Base-by-base conservation (phyloP, 2,113 vertebrate species). In the Tricholaema leucomelas region DNA sequence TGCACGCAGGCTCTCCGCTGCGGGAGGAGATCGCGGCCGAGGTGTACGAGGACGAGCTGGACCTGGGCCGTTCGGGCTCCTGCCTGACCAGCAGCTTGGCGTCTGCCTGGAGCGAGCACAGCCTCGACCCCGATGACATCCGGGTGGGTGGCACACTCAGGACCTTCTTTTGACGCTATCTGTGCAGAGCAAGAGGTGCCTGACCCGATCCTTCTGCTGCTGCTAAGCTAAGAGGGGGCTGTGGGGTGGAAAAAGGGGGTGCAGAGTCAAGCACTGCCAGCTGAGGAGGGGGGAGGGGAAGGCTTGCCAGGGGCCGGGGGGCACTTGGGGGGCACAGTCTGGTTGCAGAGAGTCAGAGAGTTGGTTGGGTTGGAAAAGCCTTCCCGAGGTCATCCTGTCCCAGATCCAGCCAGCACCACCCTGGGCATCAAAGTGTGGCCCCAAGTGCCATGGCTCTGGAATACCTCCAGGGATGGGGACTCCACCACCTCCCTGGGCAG, bases 111-210 rank as follows among this genome's bases (percentile, higher is more conserved):
- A 99, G 98, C 24, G 98, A 99, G 84, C 98, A 54, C 96, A 99
- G 98, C 71, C 97, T 99, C 96, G 99, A 99, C 94, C 98, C 99
- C 8, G 98, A 99, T 87, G 99, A 99, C 96, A 99, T 99, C 88
- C 97, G 98, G 98, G 99, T 99, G 96, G 66, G 97, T 91, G 90
- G 42, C 58, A 76, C 85, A 84, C 86, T 96, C 94, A 94, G 94
- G 87, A 76, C 94, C 95, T 95, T 95, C 95, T 95, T 95, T 87
- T 84, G 92, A 95, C 70, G 89, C 91, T 93, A 79, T 92, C 93
- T 92, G 80, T 85, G 88, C 95, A 94, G 78, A 95, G 96, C 92
- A 96, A 96, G 96, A 96, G 93, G 87, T 96, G 95, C 96, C 94
- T 96, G 88, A 87, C 30, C 92, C 85, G 23, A 85, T 96, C 92